Conservation (phyloP, 2,113 vertebrate species). For the Mesocricetus auratus region DNA sequence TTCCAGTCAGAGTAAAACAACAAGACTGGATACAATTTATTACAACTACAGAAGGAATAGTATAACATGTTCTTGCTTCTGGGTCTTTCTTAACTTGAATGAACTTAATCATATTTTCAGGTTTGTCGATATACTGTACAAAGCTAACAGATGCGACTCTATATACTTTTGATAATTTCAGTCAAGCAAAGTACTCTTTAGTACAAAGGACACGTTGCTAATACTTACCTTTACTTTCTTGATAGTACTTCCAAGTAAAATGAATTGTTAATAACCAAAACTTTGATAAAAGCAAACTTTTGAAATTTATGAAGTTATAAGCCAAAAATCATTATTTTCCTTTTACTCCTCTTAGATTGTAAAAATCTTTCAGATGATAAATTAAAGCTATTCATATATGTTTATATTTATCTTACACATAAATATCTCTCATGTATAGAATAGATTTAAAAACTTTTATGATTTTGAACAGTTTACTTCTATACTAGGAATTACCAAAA, state of each 20-base stretch:
- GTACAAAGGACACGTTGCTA: not conserved
- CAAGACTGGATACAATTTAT: not conserved
- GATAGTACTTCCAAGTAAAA: not conserved
- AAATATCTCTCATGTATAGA: not conserved
- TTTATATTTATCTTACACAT: not conserved
- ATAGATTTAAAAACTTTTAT: not conserved
- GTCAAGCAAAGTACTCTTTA: not conserved
- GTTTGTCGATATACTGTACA: not conserved
- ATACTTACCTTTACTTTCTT: not conserved
- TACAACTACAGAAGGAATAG: not conserved
- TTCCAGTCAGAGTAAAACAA: not conserved
- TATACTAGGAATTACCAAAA: not conserved
- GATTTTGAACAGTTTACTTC: not conserved
- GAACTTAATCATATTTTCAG: not conserved
- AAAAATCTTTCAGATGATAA: not conserved
- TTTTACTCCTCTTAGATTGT: not conserved
- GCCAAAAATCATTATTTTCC: not conserved
- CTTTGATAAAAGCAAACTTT: not conserved
- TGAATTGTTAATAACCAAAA: not conserved
- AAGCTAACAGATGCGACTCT: not conserved
- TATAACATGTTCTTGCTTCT: not conserved
- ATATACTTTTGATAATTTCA: not conserved
- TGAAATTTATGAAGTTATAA: not conserved
- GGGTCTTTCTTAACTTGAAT: not conserved
- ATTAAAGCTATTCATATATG: not conserved